Evolutionary conservation across 2,888 invertebrate genomes (phyloP), one percentile per base, ranked within the genome.

Genomic region (Marronus borbonicus): DNA sequence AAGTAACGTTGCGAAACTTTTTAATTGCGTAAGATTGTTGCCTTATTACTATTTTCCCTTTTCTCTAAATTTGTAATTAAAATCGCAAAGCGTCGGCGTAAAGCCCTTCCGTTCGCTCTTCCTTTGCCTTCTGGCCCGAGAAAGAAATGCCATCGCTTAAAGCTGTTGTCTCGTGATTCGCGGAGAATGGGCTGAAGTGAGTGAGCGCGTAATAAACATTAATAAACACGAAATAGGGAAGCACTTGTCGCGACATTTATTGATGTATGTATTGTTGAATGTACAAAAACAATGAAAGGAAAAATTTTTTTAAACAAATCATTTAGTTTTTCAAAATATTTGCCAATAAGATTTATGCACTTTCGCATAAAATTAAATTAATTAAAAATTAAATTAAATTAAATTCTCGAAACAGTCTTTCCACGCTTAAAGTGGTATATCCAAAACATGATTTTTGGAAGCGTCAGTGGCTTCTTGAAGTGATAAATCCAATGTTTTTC

Each of bases 1-100:
- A 72, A 72, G 72, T 72, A 72, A 72, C 44, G 72, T 72, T 52
- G 72, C 72, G 52, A 72, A 72, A 72, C 72, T 72, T 72, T 72
- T 72, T 72, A 72, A 72, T 72, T 72, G 72, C 72, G 31, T 60
- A 60, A 72, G 72, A 72, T 72, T 72, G 72, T 72, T 58, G n/a
- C 60, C 72, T 72, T 72, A 68, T 36, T 68, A 72, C 72, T 58
- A 68, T 68, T 68, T 68, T 66, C 66, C 17, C 70, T 55, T 31
- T 70, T 72, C 58, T 72, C 39, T 58, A 72, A 72, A 72, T 72
- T 72, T 44, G 60, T 72, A 72, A 72, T 72, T 72, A 72, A 72
- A 72, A 72, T 72, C 60, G 58, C 60, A 60, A 58, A 72, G 60
- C 69, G 69, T 70, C 20, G 8, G 31, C 20, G 20, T 17, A 55